Evolutionary conservation across 2,113 vertebrate species (phyloP).

Genomic region (Tetrao urogallus): DNA sequence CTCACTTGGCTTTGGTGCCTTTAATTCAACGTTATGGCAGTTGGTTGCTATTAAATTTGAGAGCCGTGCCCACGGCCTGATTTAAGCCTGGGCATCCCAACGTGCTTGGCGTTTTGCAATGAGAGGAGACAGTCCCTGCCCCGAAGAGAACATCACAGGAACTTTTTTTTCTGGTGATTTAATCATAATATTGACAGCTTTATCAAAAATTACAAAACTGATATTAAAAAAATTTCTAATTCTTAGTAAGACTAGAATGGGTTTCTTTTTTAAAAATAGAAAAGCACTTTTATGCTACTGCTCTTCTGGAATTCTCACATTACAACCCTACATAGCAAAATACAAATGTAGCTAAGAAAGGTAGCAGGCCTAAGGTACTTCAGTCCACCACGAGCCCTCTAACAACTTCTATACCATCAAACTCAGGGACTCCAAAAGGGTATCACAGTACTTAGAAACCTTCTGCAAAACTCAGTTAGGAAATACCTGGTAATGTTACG

Average conservation of each 20-base stretch:
- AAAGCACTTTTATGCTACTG: conserved; percentile 74
- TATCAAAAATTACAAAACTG: conserved; percentile 80
- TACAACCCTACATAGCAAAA: conserved; percentile 76
- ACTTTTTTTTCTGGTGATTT: conserved; percentile 75
- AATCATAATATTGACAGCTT: conserved; percentile 78
- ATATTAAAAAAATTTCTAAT: conserved; percentile 75
- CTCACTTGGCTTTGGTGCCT: neutral
- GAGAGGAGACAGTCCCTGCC: conserved; percentile 50
- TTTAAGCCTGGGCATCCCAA: conserved; percentile 10
- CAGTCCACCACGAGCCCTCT: conserved; percentile 65
- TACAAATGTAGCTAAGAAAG: conserved; percentile 75
- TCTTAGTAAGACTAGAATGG: conserved; percentile 77
- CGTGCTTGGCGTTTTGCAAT: neutral
- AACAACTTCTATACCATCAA: conserved; percentile 48
- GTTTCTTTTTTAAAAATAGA: conserved; percentile 70
- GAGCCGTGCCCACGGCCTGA: neutral
- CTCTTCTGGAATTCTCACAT: conserved; percentile 73
- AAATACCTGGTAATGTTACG: conserved; percentile 25
- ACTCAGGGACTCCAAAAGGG: conserved; percentile 60
- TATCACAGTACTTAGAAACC: conserved; percentile 15
- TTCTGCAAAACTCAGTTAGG: conserved; percentile 28
- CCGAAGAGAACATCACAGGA: conserved; percentile 77
- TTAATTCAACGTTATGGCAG: neutral
- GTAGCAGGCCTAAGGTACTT: conserved; percentile 58
- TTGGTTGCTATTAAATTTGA: neutral